Conservation (phyloP, 2,797 vertebrate species). For the Enteromius mattozi region DNA sequence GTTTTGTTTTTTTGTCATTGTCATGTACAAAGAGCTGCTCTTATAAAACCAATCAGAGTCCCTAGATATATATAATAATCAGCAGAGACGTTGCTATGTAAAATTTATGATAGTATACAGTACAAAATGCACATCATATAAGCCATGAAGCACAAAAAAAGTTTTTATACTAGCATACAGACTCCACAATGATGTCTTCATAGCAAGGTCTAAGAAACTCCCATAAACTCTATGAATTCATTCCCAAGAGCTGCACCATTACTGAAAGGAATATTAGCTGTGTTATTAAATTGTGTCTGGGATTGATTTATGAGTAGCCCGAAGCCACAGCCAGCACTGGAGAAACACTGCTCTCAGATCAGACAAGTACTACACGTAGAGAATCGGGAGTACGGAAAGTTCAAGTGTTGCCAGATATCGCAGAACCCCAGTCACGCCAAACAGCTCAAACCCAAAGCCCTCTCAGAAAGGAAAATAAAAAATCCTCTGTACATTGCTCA, state of each 20-base stretch:
- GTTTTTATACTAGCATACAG: background rate
- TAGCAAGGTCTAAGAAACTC: background rate
- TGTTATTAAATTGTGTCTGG: conserved; percentile 8
- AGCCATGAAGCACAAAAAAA: background rate
- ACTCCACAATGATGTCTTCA: background rate
- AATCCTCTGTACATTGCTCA: conserved; percentile 55
- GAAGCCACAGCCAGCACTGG: background rate
- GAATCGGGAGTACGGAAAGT: conserved; percentile 25
- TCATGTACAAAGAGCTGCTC: background rate
- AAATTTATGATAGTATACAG: background rate
- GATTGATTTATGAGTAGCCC: conserved; percentile 26
- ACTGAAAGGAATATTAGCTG: background rate
- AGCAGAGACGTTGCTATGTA: background rate
- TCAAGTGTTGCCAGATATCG: conserved; percentile 26
- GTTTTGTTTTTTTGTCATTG: background rate
- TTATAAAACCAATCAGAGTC: background rate
- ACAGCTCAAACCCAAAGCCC: conserved; percentile 73
- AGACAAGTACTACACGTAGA: conserved; percentile 44
- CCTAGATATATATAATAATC: background rate
- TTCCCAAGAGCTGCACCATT: conserved; percentile 13
- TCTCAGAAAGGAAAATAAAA: conserved; percentile 57
- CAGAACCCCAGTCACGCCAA: conserved; percentile 65
- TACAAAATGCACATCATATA: background rate
- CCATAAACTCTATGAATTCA: background rate
- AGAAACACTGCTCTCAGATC: conserved; percentile 13